phyloP scores from a whole-genome alignment of 2,888 invertebrate genomes.

The Hipparchia semele region DNA sequence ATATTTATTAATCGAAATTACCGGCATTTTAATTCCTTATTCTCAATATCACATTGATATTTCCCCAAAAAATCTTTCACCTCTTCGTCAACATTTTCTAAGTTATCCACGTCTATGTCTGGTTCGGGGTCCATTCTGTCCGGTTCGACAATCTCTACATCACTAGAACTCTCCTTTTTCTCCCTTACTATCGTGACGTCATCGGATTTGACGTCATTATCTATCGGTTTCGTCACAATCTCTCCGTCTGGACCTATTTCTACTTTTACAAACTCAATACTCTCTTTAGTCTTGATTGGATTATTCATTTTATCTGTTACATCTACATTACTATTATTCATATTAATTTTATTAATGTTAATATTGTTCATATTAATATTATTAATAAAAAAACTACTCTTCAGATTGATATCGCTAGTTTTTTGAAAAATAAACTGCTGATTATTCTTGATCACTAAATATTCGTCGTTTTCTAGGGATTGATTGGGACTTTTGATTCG shows the following conservation, averaged over 20 bases:
- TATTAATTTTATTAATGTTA: constrained; percentile 1
- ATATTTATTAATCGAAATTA: constrained; percentile 38
- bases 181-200: constrained; percentile 58
- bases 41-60: constrained; percentile 54
- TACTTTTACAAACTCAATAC: constrained; percentile 66
- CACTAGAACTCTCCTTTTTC: constrained; percentile 61
- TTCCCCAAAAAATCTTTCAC: constrained; percentile 74
- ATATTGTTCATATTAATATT: constrained; percentile 10
- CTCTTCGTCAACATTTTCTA: constrained; percentile 74
- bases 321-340: neutral
- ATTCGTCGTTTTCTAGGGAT: constrained; percentile 67
- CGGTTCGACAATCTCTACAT: constrained; percentile 69
- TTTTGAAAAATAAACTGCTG: constrained; percentile 76
- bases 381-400: constrained; percentile 27
- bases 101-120: constrained; percentile 70
- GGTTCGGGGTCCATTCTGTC: constrained; percentile 57
- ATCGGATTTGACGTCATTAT: constrained; percentile 49
- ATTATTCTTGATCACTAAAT: constrained; percentile 72
- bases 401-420: constrained; percentile 52
- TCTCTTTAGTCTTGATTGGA: constrained; percentile 17
- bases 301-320: neutral
- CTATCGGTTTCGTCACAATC: constrained; percentile 63
- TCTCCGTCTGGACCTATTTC: constrained; percentile 75
- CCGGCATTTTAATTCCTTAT: constrained; percentile 70
- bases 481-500: constrained; percentile 67